These are phyloP conservation scores for Myripristis jacobus DNA, from an alignment of 2,797 vertebrate genomes.

Conservation along the genomic window DNA sequence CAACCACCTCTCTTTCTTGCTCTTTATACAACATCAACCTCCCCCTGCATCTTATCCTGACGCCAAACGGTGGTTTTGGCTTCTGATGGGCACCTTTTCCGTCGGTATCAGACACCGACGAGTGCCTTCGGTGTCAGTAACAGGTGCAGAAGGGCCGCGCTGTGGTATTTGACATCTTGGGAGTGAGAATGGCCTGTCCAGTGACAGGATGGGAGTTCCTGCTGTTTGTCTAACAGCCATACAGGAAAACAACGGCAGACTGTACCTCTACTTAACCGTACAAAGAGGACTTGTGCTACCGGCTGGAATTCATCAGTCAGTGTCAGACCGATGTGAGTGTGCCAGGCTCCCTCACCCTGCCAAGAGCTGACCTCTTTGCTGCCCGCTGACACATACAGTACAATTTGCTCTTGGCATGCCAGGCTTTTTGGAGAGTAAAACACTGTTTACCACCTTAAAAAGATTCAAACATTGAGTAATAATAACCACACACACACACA, in stretches of 20 bases:
- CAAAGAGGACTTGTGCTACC: background rate
- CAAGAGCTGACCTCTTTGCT: constrained; percentile 15
- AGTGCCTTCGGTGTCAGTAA: too few relatives aligned
- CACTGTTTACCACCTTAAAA: background rate
- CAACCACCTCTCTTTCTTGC: too few relatives aligned
- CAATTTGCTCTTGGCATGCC: constrained; percentile 13
- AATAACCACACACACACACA: constrained; percentile 14
- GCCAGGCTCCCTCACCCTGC: background rate
- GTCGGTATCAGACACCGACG: background rate
- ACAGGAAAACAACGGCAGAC: background rate
- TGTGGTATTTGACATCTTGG: too few relatives aligned
- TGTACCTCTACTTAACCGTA: background rate
- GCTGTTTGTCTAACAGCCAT: background rate
- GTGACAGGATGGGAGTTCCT: background rate
- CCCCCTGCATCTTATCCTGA: too few relatives aligned
- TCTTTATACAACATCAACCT: too few relatives aligned
- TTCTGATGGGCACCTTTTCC: too few relatives aligned
- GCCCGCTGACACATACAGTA: constrained; percentile 9
- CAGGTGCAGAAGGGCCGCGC: too few relatives aligned
- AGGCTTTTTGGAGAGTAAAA: constrained; percentile 2
- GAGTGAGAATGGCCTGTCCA: too few relatives aligned
- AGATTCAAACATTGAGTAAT: background rate
- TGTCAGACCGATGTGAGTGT: constrained; percentile 3
- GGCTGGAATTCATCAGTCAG: constrained; percentile 43
- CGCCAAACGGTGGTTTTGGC: too few relatives aligned